A percentile compares a stretch with the other conserved stretches of the same genome.
phyloP scores from a whole-genome alignment of 2,113 vertebrate species.

The Salvelinus namaycush region DNA sequence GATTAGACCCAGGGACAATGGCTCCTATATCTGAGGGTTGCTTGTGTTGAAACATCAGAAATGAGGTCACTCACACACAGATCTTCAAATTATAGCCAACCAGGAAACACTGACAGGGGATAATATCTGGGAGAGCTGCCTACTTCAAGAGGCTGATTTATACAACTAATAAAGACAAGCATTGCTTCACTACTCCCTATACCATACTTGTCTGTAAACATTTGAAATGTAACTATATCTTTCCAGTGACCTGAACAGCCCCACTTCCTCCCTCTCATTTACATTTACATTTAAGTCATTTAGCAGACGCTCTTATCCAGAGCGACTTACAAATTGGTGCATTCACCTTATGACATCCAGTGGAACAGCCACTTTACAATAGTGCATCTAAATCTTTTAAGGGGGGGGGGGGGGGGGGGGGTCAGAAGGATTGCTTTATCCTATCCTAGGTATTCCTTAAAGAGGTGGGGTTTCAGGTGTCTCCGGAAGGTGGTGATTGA shows the following conservation, averaged over 20 bases:
- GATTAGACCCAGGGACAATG: slow-evolving; percentile 91
- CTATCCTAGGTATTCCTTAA: too few relatives aligned
- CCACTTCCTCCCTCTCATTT: too few relatives aligned
- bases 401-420: too few relatives aligned
- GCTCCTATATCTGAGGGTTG: slow-evolving; percentile 74
- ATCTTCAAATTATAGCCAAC: slow-evolving; percentile 12
- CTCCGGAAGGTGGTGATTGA: too few relatives aligned
- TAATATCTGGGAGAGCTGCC: not conserved
- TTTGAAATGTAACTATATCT: not conserved
- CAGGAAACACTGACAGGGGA: not conserved
- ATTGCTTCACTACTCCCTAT: not conserved
- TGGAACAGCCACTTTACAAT: too few relatives aligned
- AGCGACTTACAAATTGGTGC: too few relatives aligned
- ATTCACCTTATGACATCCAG: too few relatives aligned
- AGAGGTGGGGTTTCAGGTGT: too few relatives aligned
- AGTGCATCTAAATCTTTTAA: too few relatives aligned
- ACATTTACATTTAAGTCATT: too few relatives aligned
- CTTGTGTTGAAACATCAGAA: slow-evolving; percentile 61
- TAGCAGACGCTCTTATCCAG: too few relatives aligned
- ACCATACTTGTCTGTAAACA: not conserved
- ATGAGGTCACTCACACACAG: slow-evolving; percentile 58
- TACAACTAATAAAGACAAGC: not conserved
- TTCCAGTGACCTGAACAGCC: not conserved
- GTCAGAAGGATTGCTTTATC: too few relatives aligned
- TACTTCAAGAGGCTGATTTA: not conserved